These are phyloP conservation scores for Auanema freiburgensis DNA, from an alignment of 2,888 invertebrate species.

Conservation along the genomic window DNA sequence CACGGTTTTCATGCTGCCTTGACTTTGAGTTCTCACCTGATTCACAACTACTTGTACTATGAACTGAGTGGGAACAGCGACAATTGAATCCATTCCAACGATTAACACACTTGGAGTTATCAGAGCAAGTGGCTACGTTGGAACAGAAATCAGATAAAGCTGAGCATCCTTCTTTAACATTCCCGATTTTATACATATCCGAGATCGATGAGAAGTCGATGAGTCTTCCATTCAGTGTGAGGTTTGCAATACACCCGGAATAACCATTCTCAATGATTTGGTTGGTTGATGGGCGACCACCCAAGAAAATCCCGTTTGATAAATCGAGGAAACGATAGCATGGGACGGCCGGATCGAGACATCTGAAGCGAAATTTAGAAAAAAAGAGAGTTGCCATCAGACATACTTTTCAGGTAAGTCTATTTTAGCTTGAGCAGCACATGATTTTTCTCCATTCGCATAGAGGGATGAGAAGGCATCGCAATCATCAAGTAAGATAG, in stretches of 20 bases:
- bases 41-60: conserved; percentile 20
- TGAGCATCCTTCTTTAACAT: conserved; percentile 41
- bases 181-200: conserved; percentile 46
- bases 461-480: conserved; percentile 43
- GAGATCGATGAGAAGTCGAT: conserved; percentile 53
- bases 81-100: conserved; percentile 53
- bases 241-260: conserved; percentile 36
- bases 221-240: conserved; percentile 40
- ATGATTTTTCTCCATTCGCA: conserved; percentile 32
- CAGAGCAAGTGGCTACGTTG: conserved; percentile 30
- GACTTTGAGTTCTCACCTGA: background rate
- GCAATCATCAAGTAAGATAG: conserved; percentile 51
- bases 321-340: conserved; percentile 59
- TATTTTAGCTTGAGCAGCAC: conserved; percentile 47
- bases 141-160: conserved; percentile 28
- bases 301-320: conserved; percentile 48
- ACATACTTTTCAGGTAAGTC: conserved; percentile 51
- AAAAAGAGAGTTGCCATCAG: no score
- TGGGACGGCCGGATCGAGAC: conserved; percentile 47
- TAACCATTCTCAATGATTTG: conserved; percentile 32
- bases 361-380: conserved; percentile 18
- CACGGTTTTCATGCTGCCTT: background rate
- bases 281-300: conserved; percentile 44
- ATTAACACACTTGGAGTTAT: conserved; percentile 43
- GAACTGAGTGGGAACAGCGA: conserved; percentile 46